Evolutionary conservation across 2,113 vertebrate genomes (phyloP).

Genomic region (Mobula birostris): DNA sequence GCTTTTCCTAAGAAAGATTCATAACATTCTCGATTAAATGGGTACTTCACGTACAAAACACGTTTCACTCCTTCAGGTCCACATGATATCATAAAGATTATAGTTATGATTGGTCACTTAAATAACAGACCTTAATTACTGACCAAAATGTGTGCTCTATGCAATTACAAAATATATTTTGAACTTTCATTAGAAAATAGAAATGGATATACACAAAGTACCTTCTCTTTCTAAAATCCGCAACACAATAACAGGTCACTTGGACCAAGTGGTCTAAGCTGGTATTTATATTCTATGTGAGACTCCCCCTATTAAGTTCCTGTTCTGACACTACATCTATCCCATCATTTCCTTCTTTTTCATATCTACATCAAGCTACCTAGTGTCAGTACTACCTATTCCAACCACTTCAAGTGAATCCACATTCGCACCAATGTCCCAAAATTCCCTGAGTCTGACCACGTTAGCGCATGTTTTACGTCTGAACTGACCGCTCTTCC

Average conservation of each 20-base stretch:
- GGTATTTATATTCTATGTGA: not conserved
- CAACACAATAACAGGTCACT: not conserved
- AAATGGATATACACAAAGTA: too few relatives aligned
- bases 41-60: too few relatives aligned
- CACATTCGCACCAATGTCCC: not conserved
- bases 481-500: too few relatives aligned
- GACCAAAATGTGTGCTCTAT: not conserved
- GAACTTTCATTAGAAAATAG: not conserved
- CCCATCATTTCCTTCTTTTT: not conserved
- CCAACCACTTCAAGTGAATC: not conserved
- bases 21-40: not conserved
- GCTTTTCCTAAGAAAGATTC: not conserved
- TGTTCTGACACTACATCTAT: not conserved
- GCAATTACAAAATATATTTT: not conserved
- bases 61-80: not conserved
- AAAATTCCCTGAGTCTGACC: too few relatives aligned
- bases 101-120: not conserved
- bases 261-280: not conserved
- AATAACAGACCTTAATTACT: not conserved
- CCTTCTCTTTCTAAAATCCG: not conserved
- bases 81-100: conserved; percentile 4
- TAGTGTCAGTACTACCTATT: not conserved
- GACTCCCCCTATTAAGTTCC: not conserved
- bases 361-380: not conserved
- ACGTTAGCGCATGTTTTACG: too few relatives aligned